Percentiles rank a stretch among this genome's conserved stretches.
Conservation (phyloP, 2,113 vertebrate genomes). For the Helogale parvula region DNA sequence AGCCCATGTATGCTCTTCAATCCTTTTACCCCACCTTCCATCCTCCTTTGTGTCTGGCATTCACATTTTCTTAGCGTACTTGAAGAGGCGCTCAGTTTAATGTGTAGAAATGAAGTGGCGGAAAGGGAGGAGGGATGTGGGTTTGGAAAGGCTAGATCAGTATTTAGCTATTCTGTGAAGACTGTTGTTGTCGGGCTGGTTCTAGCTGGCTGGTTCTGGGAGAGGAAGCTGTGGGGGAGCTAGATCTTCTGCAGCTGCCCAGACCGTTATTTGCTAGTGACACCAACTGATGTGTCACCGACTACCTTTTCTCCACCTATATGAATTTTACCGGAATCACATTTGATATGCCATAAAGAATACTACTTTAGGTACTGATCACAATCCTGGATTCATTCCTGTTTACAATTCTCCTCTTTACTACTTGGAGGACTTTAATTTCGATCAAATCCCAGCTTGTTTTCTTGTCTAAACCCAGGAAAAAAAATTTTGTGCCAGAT, state of each 20-base stretch:
- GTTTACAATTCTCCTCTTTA: slow-evolving; percentile 20
- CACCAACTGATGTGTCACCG: not conserved
- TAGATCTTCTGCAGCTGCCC: slow-evolving; percentile 15
- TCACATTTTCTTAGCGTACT: slow-evolving; percentile 1
- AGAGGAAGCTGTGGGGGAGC: slow-evolving; percentile 30
- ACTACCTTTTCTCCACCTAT: slow-evolving; percentile 16
- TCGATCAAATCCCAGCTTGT: slow-evolving; percentile 4
- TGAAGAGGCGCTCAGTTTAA: not conserved
- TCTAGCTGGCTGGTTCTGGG: slow-evolving; percentile 64
- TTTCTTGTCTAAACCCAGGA: slow-evolving; percentile 22
- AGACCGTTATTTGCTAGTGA: not conserved
- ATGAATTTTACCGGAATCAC: slow-evolving; percentile 6
- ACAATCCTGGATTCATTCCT: not conserved
- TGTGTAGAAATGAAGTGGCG: slow-evolving; percentile 9
- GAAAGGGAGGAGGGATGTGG: slow-evolving; percentile 43
- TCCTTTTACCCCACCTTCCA: not conserved
- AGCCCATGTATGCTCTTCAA: not conserved
- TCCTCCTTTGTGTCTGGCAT: slow-evolving; percentile 54
- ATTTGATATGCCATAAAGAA: not conserved
- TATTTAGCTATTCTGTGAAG: slow-evolving; percentile 50
- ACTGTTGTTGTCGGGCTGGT: slow-evolving; percentile 49
- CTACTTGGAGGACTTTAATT: slow-evolving; percentile 13
- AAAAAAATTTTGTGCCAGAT: slow-evolving; percentile 42
- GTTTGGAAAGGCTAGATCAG: slow-evolving; percentile 49
- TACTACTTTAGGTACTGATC: not conserved